Evolutionary conservation across 2,888 invertebrate species (phyloP), one percentile per base, ranked within the genome.

Genomic region (Eumerus sabulonum): DNA sequence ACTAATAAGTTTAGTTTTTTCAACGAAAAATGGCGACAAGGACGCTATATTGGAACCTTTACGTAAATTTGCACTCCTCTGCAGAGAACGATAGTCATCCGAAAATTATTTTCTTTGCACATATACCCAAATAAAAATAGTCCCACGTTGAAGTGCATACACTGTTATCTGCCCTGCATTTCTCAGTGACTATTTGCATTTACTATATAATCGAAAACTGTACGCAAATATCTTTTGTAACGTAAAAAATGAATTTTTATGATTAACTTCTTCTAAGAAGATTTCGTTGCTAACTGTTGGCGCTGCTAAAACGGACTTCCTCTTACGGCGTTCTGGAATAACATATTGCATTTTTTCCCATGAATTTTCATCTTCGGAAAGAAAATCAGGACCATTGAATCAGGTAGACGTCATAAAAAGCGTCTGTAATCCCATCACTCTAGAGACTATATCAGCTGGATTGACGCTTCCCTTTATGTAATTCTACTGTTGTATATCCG

Each of bases 331-430:
- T 51, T 14, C 53, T 9, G 38, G 17, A 11, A 1, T 1, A 42
- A 18, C 4, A 18, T 59, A 18, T 18, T 27, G 12, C 9, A 16
- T 40, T 13, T 4, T 18, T 11, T 38, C 13, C 50, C 60, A 40
- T 0, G 19, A 40, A 1, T 14, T 53, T 7, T 27, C 35, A 12
- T 17, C 16, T 12, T 70, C 35, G 1, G 0, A 5, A 12, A 57
- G 44, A 45, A 72, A 72, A n/a, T 27, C 19, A 13, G 64, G 51
- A 45, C 64, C 72, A 45, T 72, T 57, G 14, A 50, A 47, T 51
- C 63, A 71, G 19, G 56, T 0, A 12, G 18, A 7, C 13, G 17
- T 13, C 45, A 36, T 38, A 9, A 47, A 7, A 38, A 51, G 51
- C 14, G 44, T 27, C 18, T 9, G 7, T 4, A 35, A 40, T 9